Evolutionary conservation across 2,888 invertebrate genomes (phyloP).

Genomic region (Lagria hirta): DNA sequence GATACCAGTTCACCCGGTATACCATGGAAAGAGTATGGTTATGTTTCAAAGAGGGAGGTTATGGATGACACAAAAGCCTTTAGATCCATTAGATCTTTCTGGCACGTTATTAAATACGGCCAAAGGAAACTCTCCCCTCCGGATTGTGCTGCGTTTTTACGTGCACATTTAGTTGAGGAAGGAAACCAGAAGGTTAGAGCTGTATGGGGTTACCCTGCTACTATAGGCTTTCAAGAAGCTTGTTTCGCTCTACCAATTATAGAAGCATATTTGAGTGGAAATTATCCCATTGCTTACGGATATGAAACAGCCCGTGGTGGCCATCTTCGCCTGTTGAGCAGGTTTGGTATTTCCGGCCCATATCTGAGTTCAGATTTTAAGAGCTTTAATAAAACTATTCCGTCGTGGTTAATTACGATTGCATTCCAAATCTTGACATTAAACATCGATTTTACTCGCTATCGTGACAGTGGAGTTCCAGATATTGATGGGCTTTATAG

Average conservation of each 20-base stretch:
- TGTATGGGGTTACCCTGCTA: conserved; percentile 1
- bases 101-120: conserved; percentile 2
- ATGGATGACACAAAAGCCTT: neutral
- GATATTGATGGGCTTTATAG: conserved; percentile 1
- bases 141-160: neutral
- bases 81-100: conserved; percentile 1
- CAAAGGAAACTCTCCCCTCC: neutral
- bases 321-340: neutral
- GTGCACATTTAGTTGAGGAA: neutral
- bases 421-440: neutral
- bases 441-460: neutral
- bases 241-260: conserved; percentile 2
- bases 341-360: neutral
- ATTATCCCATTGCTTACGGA: conserved; percentile 1
- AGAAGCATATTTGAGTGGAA: neutral
- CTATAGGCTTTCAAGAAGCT: neutral
- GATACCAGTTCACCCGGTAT: conserved; percentile 1
- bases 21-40: conserved; percentile 2
- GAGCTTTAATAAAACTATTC: neutral
- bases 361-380: conserved; percentile 4
- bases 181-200: neutral
- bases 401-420: neutral
- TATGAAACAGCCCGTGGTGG: conserved; percentile 3
- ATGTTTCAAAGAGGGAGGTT: neutral
- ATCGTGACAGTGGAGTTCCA: neutral